These are phyloP conservation scores for Cololabis saira DNA, from an alignment of 2,113 vertebrate species.

Conservation along the genomic window DNA sequence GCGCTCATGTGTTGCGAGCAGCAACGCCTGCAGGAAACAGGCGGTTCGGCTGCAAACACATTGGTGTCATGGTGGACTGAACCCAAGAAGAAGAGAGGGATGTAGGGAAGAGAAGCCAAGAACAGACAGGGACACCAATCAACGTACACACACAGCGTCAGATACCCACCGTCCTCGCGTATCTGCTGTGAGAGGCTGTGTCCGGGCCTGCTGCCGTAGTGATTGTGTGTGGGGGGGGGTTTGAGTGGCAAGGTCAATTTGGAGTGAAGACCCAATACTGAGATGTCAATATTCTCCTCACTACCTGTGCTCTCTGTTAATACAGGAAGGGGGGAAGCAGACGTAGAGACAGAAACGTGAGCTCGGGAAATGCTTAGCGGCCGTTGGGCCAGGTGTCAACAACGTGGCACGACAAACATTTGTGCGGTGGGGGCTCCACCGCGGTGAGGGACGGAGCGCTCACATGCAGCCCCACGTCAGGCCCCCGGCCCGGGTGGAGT, in stretches of 20 bases:
- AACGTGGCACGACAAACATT: slow-evolving; percentile 57
- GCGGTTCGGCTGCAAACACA: background rate
- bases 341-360: slow-evolving; percentile 69
- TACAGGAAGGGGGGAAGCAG: slow-evolving; percentile 74
- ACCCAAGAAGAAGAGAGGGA: slow-evolving; percentile 49
- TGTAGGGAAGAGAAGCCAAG: slow-evolving; percentile 37
- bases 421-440: slow-evolving; percentile 26
- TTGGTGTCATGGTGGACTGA: slow-evolving; percentile 53
- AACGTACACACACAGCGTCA: slow-evolving; percentile 35
- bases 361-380: slow-evolving; percentile 53
- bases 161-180: slow-evolving; percentile 83
- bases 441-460: slow-evolving; percentile 26
- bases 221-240: slow-evolving; percentile 81
- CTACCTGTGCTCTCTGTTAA: slow-evolving; percentile 86
- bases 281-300: slow-evolving; percentile 89
- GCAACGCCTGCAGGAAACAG: background rate
- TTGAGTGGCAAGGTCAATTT: slow-evolving; percentile 86
- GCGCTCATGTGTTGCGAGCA: background rate
- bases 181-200: slow-evolving; percentile 84
- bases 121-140: slow-evolving; percentile 26
- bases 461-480: slow-evolving; percentile 5
- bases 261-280: slow-evolving; percentile 81
- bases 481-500: slow-evolving; percentile 10
- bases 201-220: slow-evolving; percentile 83
- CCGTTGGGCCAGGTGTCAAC: slow-evolving; percentile 40